phyloP scores from a whole-genome alignment of 1,140 invertebrate genomes.

The Bombyx mandarina region DNA sequence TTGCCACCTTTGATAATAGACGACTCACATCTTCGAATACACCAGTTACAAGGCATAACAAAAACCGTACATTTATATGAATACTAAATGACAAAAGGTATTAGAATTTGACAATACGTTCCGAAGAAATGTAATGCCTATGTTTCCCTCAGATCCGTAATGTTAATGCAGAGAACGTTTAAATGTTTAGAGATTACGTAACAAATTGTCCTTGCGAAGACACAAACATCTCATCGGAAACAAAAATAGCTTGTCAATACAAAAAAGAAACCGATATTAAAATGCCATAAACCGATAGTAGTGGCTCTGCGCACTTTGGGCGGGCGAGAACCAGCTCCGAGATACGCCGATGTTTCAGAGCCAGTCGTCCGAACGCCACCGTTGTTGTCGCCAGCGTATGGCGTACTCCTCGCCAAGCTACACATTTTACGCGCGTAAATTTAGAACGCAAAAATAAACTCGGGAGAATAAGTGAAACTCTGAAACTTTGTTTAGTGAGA shows the following conservation, averaged over 20 bases:
- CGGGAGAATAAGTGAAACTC: too few relatives aligned
- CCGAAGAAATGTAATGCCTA: too few relatives aligned
- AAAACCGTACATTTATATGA: too few relatives aligned
- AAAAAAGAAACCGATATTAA: constrained; percentile 15
- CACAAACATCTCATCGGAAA: not conserved
- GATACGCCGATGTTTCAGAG: not conserved
- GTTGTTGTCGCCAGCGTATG: constrained; percentile 6
- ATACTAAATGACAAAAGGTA: too few relatives aligned
- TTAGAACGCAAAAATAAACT: too few relatives aligned
- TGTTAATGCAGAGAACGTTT: not conserved
- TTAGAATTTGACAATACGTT: too few relatives aligned
- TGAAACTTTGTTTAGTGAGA: too few relatives aligned
- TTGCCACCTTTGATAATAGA: too few relatives aligned
- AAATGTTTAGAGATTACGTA: not conserved
- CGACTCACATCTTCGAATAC: too few relatives aligned
- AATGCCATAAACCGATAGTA: constrained; percentile 14
- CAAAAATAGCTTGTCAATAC: constrained; percentile 8
- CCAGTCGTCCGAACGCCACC: constrained; percentile 29
- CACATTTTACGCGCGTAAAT: too few relatives aligned
- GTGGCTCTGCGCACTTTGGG: constrained; percentile 30
- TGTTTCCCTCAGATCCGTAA: too few relatives aligned
- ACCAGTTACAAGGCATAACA: too few relatives aligned
- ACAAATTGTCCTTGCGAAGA: not conserved
- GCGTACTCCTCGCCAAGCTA: not conserved
- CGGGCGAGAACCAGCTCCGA: constrained; percentile 20